Base-by-base conservation (phyloP, 1,140 invertebrate species). In the Dreissena polymorpha region DNA sequence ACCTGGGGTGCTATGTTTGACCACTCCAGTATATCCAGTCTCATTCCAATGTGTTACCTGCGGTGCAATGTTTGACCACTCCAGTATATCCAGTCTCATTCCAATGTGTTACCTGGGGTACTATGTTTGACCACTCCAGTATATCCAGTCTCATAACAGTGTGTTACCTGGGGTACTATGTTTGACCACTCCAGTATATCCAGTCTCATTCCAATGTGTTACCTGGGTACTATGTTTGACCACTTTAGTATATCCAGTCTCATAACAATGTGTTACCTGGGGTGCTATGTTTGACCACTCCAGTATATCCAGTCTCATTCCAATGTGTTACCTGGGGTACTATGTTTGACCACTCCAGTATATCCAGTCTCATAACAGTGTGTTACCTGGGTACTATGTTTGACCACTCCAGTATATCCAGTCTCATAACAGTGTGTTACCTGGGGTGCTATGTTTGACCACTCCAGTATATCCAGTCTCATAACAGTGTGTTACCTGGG, bases 361-460 rank as follows among this genome's bases (percentile, higher is more conserved):
- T 93, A 94, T 2, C 93, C 93, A 55, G 94, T 94, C 85, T 93
- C 92, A n/a, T n/a, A n/a, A n/a, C n/a, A n/a, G n/a, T n/a, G n/a
- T n/a, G n/a, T n/a, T n/a, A n/a, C n/a, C n/a, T n/a, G n/a, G n/a
- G n/a, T n/a, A n/a, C n/a, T n/a, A n/a, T 92, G 91, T 85, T 93
- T 94, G 12, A 93, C 87, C 71, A 76, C 86, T 12, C 93, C 93
- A 14, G 85, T 87, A 85, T 93, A 94, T 2, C 93, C 93, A 55
- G 94, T 94, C 85, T 93, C 92, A n/a, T n/a, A n/a, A n/a, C n/a
- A n/a, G n/a, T n/a, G n/a, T n/a, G n/a, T n/a, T n/a, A n/a, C n/a
- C n/a, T n/a, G n/a, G n/a, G n/a, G n/a, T n/a, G n/a, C n/a, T n/a
- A n/a, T 92, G 91, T 85, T 93, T 94, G 12, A 93, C 87, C 71